Evolutionary conservation across 2,888 invertebrate genomes (phyloP).

Genomic region (Mythimna lalbum): DNA sequence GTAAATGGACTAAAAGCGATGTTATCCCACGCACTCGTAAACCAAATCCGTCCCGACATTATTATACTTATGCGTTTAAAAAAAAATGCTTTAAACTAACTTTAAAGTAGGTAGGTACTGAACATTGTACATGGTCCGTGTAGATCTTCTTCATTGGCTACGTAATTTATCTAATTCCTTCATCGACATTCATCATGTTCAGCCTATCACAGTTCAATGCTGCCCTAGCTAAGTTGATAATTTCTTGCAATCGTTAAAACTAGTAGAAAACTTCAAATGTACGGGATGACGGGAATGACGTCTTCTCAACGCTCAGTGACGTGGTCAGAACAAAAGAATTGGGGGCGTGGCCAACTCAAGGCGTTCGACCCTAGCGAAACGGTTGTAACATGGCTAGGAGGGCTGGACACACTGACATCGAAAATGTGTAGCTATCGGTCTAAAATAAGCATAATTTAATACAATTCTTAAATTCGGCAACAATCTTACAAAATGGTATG

Average conservation of each 20-base stretch:
- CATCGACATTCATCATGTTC: background rate
- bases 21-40: constrained; percentile 49
- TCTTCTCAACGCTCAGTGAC: no score
- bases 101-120: background rate
- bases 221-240: no score
- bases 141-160: background rate
- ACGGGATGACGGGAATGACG: no score
- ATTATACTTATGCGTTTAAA: background rate
- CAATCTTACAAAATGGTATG: background rate
- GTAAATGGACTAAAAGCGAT: constrained; percentile 35
- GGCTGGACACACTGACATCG: background rate
- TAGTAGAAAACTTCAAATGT: no score
- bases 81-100: constrained; percentile 13
- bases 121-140: background rate
- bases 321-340: no score
- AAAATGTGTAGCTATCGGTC: no score
- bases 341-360: no score
- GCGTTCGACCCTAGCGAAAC: no score
- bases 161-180: background rate
- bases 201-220: background rate
- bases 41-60: constrained; percentile 16
- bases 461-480: background rate
- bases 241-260: no score
- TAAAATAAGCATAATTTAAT: no score
- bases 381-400: no score